Percentiles rank a stretch among this genome's conserved stretches.
Conservation (phyloP, 2,113 vertebrate genomes). For the Benitochromis conjunctus region DNA sequence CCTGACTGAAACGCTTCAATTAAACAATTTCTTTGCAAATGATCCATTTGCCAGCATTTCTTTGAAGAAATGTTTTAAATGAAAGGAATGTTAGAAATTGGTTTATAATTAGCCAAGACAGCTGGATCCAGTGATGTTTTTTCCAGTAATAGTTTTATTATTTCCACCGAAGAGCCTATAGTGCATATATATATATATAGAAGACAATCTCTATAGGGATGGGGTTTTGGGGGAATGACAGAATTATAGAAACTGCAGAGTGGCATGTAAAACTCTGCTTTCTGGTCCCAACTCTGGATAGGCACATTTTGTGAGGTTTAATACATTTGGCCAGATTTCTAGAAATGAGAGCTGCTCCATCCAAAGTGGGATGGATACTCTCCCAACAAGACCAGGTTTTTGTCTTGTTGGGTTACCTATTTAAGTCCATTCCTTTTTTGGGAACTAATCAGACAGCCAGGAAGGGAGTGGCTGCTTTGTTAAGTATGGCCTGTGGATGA, state of each 20-base stretch:
- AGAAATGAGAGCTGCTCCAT: background rate
- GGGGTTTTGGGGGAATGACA: background rate
- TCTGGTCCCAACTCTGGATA: background rate
- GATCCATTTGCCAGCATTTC: too few relatives aligned
- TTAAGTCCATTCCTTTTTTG: background rate
- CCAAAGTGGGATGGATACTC: background rate
- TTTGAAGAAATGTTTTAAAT: too few relatives aligned
- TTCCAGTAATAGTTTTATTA: too few relatives aligned
- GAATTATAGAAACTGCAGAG: background rate
- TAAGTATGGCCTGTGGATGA: background rate
- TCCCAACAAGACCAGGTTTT: background rate
- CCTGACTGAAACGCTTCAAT: too few relatives aligned
- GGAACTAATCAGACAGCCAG: accelerated
- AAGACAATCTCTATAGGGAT: background rate
- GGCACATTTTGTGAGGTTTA: accelerated
- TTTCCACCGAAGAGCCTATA: too few relatives aligned
- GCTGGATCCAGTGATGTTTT: too few relatives aligned
- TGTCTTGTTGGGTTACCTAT: too few relatives aligned
- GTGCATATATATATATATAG: too few relatives aligned
- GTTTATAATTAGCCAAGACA: too few relatives aligned
- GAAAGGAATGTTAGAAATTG: too few relatives aligned
- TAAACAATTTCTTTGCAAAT: too few relatives aligned
- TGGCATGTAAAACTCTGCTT: background rate
- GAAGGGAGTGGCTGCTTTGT: background rate
- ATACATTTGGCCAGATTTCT: background rate